Evolutionary conservation across 2,113 vertebrate genomes (phyloP).

Genomic region (Noturus placidus): DNA sequence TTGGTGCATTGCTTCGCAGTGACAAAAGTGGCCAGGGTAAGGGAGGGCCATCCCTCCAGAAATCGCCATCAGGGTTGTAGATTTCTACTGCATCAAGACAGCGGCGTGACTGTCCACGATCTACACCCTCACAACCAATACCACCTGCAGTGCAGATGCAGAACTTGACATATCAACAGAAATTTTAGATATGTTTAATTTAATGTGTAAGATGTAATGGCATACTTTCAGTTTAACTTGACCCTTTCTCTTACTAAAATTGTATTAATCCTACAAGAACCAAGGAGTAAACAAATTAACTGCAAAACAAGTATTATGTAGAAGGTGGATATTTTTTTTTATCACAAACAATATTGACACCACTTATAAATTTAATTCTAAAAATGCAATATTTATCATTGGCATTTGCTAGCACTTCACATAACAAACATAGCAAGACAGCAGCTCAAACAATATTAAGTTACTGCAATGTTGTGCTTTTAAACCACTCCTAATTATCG

Average conservation of each 20-base stretch:
- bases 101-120: constrained; percentile 88
- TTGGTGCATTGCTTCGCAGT: constrained; percentile 81
- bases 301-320: background rate
- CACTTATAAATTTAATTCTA: background rate
- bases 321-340: background rate
- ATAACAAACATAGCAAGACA: background rate
- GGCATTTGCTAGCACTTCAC: background rate
- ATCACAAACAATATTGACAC: background rate
- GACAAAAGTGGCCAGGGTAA: constrained; percentile 86
- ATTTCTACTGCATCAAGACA: constrained; percentile 91
- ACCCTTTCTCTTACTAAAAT: background rate
- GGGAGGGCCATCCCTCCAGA: constrained; percentile 87
- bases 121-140: constrained; percentile 87
- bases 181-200: background rate
- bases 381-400: background rate
- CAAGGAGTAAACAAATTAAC: background rate
- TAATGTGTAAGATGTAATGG: background rate
- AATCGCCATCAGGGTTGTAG: constrained; percentile 88
- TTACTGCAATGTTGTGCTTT: background rate
- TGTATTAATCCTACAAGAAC: background rate
- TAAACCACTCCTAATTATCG: background rate
- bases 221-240: background rate
- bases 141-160: constrained; percentile 77
- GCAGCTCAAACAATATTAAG: background rate
- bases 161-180: background rate